Percentiles rank a stretch among this genome's conserved stretches.
Evolutionary conservation across 2,113 vertebrate species (phyloP).

Genomic region (Thamnaconus septentrionalis): DNA sequence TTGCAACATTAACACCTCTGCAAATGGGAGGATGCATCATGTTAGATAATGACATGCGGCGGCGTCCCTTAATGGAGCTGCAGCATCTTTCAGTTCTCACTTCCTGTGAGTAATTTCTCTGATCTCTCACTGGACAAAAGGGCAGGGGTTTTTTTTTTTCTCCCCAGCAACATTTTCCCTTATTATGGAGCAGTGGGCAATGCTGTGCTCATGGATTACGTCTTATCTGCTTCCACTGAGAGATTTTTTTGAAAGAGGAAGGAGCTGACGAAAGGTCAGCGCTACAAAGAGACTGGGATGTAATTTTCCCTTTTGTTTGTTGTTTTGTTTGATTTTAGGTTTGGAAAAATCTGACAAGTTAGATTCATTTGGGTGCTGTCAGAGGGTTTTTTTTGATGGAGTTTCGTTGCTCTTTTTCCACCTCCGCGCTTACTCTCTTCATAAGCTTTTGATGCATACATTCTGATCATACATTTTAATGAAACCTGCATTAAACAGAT

Average conservation of each 20-base stretch:
- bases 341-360: neutral
- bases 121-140: constrained; percentile 15
- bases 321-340: neutral
- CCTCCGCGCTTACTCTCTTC: neutral
- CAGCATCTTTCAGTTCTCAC: constrained; percentile 31
- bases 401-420: neutral
- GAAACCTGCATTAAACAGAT: neutral
- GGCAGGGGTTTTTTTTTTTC: constrained; percentile 15
- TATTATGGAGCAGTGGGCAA: constrained; percentile 14
- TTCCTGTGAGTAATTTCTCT: constrained; percentile 4
- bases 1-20: constrained; percentile 5
- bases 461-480: constrained; percentile 2
- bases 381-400: neutral
- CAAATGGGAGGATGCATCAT: neutral
- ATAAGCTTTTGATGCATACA: neutral
- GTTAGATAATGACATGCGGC: neutral
- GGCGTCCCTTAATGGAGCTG: constrained; percentile 5
- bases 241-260: no score
- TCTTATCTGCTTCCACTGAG: no score
- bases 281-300: neutral
- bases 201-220: constrained; percentile 6
- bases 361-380: neutral
- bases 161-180: neutral
- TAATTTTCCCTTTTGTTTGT: no score
- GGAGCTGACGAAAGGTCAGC: no score